A percentile compares a stretch with the other conserved stretches of the same genome.
These are phyloP conservation scores for Mythimna loreyi DNA, from an alignment of 2,888 invertebrate genomes.

Conservation along the genomic window DNA sequence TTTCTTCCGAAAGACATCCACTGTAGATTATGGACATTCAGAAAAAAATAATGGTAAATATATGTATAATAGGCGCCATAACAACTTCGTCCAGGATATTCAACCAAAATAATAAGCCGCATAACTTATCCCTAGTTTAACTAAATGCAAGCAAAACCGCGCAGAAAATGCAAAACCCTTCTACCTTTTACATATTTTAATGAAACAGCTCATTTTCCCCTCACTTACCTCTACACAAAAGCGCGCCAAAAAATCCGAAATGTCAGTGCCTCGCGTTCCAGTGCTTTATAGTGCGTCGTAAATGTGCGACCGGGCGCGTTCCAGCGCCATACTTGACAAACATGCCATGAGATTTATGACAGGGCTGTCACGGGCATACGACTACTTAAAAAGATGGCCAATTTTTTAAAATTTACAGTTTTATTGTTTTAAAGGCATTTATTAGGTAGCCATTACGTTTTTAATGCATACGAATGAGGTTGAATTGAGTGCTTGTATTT, in stretches of 20 bases:
- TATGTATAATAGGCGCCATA: not conserved
- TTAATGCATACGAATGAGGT: constrained; percentile 47
- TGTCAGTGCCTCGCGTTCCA: constrained; percentile 57
- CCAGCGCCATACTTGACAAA: constrained; percentile 76
- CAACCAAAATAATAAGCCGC: constrained; percentile 9
- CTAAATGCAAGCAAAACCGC: not conserved
- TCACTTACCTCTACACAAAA: constrained; percentile 53
- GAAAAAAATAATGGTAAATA: not conserved
- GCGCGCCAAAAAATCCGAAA: constrained; percentile 57
- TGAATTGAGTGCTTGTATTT: constrained; percentile 21
- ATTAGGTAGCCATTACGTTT: constrained; percentile 43
- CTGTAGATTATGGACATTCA: no score
- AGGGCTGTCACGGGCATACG: constrained; percentile 67
- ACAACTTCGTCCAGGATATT: not conserved
- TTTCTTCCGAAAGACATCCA: no score
- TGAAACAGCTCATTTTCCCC: constrained; percentile 66
- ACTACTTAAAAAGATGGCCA: constrained; percentile 33
- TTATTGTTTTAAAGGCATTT: constrained; percentile 59
- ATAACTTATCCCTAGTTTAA: constrained; percentile 7
- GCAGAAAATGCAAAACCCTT: constrained; percentile 22
- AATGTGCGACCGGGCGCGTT: constrained; percentile 57
- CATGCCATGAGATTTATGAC: constrained; percentile 71
- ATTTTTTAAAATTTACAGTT: constrained; percentile 48
- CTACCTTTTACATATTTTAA: constrained; percentile 35
- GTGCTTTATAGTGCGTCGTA: constrained; percentile 57